Base-by-base conservation (phyloP, 2,888 invertebrate genomes). In the Empis livida region DNA sequence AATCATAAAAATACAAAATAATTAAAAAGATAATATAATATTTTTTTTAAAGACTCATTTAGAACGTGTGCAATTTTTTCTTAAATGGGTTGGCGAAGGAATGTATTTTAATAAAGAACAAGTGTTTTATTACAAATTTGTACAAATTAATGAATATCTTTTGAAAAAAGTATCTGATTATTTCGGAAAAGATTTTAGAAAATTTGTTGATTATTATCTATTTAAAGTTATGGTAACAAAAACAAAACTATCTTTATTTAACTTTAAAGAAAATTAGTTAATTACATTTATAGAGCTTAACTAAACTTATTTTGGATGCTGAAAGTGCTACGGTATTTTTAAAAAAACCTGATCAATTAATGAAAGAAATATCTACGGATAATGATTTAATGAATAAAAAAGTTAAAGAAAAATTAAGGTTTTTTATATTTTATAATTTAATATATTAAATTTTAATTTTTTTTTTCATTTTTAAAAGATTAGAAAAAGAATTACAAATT, bases 101-200 rank as follows among this genome's bases (percentile, higher is more conserved):
- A 69, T 80, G 32, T 73, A 77, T 55, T 68, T 68, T 49, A 68
- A 70, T 1, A 64, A 67, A 1, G 71, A 71, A 0, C 64, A 70
- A 38, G 48, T 75, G 10, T 60, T 66, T 10, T 77, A 77, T 0
- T 77, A 78, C 57, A 72, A 76, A 63, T 79, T 74, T 71, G 78
- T 78, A 50, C 77, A 79, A 56, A 76, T 76, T 2, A 73, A 72
- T 65, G 31, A 47, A 13, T 10, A 16, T 16, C 20, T 47, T 4
- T 5, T 43, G 14, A n/a, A 59, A 67, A 39, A 13, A 17, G 2
- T 39, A 5, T 3, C 4, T 4, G 17, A 39, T 13, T 13, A 39
- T 17, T 17, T 39, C 20, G 10, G 13, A 5, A 39, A 11, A 17
- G 8, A 17, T 13, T 39, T 11, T 17, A 5, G 2, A 10, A 17